Percentiles rank a stretch among this genome's conserved stretches.
phyloP scores from a whole-genome alignment of 2,113 vertebrate genomes.

The Ammodytes dubius region DNA sequence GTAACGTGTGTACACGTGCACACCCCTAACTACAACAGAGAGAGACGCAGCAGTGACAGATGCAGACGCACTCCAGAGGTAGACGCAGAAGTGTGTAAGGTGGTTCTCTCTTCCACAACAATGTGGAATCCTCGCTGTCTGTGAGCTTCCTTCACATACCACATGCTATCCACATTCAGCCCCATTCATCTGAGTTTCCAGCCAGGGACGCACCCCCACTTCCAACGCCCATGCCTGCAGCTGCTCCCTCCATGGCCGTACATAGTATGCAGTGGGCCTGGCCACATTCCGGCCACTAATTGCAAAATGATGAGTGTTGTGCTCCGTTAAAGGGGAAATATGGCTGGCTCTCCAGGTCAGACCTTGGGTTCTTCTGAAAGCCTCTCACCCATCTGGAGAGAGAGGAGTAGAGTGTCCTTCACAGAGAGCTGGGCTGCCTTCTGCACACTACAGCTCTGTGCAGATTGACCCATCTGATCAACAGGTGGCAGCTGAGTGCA shows the following conservation, averaged over 20 bases:
- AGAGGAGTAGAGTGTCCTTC: conserved; percentile 24
- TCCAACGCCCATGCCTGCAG: conserved; percentile 13
- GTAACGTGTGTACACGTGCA: no score
- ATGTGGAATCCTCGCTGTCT: conserved; percentile 5
- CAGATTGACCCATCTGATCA: neutral
- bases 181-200: conserved; percentile 10
- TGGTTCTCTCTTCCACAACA: no score
- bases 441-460: neutral
- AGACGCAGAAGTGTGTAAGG: no score
- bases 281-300: conserved; percentile 3
- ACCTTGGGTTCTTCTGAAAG: conserved; percentile 14
- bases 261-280: conserved; percentile 31
- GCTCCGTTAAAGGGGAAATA: conserved; percentile 22
- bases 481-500: neutral
- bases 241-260: conserved; percentile 23
- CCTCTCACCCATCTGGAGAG: conserved; percentile 45
- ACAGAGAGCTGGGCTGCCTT: conserved; percentile 17
- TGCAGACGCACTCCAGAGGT: no score
- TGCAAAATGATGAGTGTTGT: conserved; percentile 44
- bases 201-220: no score
- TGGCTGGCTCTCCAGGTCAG: conserved; percentile 37
- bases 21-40: no score
- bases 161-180: conserved; percentile 19
- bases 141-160: conserved; percentile 27
- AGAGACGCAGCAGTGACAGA: no score